Evolutionary conservation across 2,888 invertebrate genomes (phyloP).

Genomic region (Plebejus argus): DNA sequence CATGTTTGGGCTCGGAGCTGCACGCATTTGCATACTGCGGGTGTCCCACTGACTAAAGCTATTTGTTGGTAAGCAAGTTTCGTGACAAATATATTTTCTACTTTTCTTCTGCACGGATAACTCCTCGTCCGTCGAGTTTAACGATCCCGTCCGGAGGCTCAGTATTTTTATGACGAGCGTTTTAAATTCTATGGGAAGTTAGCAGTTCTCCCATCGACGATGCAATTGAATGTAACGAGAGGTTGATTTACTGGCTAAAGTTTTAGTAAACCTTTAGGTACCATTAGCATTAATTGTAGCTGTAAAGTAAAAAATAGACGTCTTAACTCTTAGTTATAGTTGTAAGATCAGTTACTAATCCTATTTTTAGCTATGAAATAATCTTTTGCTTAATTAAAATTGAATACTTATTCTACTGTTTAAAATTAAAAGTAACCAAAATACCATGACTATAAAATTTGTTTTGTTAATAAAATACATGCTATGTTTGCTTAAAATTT

Average conservation of each 20-base stretch:
- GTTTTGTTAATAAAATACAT: neutral
- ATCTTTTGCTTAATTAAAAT: neutral
- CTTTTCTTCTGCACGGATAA: neutral
- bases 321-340: neutral
- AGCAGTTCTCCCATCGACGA: neutral
- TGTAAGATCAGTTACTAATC: neutral
- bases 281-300: neutral
- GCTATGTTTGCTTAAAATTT: neutral
- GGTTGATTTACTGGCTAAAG: neutral
- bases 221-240: neutral
- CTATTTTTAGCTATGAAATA: neutral
- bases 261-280: neutral
- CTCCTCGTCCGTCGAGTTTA: neutral
- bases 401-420: neutral
- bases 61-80: constrained; percentile 26
- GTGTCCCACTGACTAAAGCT: constrained; percentile 24
- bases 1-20: constrained; percentile 21
- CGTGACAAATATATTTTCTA: constrained; percentile 25
- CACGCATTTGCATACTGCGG: constrained; percentile 27
- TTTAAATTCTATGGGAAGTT: neutral
- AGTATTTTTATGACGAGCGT: neutral
- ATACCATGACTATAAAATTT: neutral
- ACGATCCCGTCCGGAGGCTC: neutral
- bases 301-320: neutral
- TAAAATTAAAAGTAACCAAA: neutral